Evolutionary conservation across 2,113 vertebrate genomes (phyloP), one percentile per base, ranked within the genome.

Genomic region (Scolopax mira): DNA sequence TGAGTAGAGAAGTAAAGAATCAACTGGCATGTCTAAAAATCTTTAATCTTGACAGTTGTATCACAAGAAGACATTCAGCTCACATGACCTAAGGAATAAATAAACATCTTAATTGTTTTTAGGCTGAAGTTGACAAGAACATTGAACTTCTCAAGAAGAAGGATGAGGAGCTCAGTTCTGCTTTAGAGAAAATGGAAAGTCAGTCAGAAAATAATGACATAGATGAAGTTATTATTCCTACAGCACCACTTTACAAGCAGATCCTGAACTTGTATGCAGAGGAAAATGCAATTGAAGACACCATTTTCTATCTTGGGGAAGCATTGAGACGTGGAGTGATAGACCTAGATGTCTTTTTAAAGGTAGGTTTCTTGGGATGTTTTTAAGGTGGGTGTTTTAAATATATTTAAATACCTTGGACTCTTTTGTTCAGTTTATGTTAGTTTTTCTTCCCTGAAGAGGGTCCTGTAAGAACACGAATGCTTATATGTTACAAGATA

Each of bases 171-270:
- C 98, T 99, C 87, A 99, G 98, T 42, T 98, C 99, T 90, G 99
- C 99, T 72, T 97, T 99, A 97, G 99, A 99, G 97, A 99, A 99
- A 97, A 99, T 99, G 99, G 99, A 99, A 98, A 99, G 98, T 97
- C 99, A 99, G n/a, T 99, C 99, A 10, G 99, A 99, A 97, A 99
- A 99, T 97, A 99, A 99, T 74, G 99, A 99, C 97, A 99, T 99
- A 57, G 99, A 99, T 90, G 99, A 99, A 75, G 99, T 99, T 95
- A 99, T 99, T 89, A 99, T 99, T 87, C 99, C 99, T 54, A 99
- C 99, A 3, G 99, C 99, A 35, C 99, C 99, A 0, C 98, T 99
- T 33, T 99, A 99, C 97, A 99, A 99, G 97, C 99, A 99, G 98
- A 99, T 99, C 94, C 97, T 99, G 77, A 99, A 99, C 97, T 98